Conservation (phyloP, 2,888 invertebrate genomes). For the Orthosia gothica region DNA sequence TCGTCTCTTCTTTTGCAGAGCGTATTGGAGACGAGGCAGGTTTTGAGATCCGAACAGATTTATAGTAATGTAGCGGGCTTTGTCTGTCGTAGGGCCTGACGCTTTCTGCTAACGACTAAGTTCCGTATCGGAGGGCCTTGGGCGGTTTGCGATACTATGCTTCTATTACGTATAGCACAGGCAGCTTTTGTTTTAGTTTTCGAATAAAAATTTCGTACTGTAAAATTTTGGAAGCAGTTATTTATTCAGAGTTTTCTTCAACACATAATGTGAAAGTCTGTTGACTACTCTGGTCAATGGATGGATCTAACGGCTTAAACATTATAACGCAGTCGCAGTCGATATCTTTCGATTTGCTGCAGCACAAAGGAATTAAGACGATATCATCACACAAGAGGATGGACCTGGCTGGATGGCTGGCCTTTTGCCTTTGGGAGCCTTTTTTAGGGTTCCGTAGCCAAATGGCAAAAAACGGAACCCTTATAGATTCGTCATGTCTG, state of each 20-base stretch:
- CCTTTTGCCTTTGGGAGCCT: too few relatives aligned
- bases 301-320: not conserved
- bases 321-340: not conserved
- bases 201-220: not conserved
- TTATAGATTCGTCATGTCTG: too few relatives aligned
- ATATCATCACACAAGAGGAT: not conserved
- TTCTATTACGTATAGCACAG: slow-evolving; percentile 10
- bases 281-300: not conserved
- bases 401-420: too few relatives aligned
- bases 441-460: too few relatives aligned
- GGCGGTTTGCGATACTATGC: slow-evolving; percentile 68
- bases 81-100: slow-evolving; percentile 57
- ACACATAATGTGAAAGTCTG: not conserved
- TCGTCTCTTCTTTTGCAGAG: not conserved
- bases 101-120: slow-evolving; percentile 75
- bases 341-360: not conserved
- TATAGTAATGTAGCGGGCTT: slow-evolving; percentile 28
- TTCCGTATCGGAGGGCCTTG: slow-evolving; percentile 75
- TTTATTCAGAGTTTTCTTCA: not conserved
- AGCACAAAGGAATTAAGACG: not conserved
- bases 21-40: slow-evolving; percentile 34
- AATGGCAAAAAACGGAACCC: too few relatives aligned
- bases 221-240: not conserved
- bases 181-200: slow-evolving; percentile 11
- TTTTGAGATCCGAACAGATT: slow-evolving; percentile 4